Evolutionary conservation across 2,113 vertebrate genomes (phyloP).

Genomic region (Pteropus alecto): DNA sequence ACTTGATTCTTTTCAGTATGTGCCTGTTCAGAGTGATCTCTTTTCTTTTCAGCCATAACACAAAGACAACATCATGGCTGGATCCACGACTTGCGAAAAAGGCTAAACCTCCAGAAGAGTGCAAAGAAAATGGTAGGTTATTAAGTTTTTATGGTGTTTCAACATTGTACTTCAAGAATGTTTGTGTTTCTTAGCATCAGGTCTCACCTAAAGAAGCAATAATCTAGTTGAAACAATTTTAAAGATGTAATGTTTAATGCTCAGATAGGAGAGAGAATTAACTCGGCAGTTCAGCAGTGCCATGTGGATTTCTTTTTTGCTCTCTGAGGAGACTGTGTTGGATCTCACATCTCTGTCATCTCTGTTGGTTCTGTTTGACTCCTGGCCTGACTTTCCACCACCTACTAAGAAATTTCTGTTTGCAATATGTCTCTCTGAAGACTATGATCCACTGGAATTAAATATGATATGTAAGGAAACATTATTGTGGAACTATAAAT

Average conservation of each 20-base stretch:
- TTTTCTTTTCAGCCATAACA: slow-evolving; percentile 98
- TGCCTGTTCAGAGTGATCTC: slow-evolving; percentile 89
- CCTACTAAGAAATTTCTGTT: slow-evolving; percentile 82
- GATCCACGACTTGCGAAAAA: slow-evolving; percentile 99
- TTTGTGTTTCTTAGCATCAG: slow-evolving; percentile 69
- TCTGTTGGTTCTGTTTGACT: slow-evolving; percentile 81
- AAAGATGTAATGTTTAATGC: slow-evolving; percentile 78
- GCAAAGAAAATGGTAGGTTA: slow-evolving; percentile 98
- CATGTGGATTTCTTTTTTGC: slow-evolving; percentile 82
- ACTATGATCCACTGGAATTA: slow-evolving; percentile 77
- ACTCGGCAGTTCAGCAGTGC: slow-evolving; percentile 77
- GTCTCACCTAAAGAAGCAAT: slow-evolving; percentile 67
- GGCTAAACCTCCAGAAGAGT: slow-evolving; percentile 99
- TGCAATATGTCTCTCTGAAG: slow-evolving; percentile 76
- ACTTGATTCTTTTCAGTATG: slow-evolving; percentile 86
- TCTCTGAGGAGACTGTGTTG: slow-evolving; percentile 77
- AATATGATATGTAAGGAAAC: slow-evolving; percentile 75
- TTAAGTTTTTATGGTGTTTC: slow-evolving; percentile 82
- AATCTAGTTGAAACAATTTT: slow-evolving; percentile 40
- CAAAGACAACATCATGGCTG: slow-evolving; percentile 99
- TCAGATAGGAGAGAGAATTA: slow-evolving; percentile 76
- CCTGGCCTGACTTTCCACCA: slow-evolving; percentile 78
- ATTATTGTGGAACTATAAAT: slow-evolving; percentile 79
- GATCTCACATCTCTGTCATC: slow-evolving; percentile 80
- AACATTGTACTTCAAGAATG: slow-evolving; percentile 67